Conservation (phyloP, 2,797 vertebrate species). For the Poeciliopsis infans region DNA sequence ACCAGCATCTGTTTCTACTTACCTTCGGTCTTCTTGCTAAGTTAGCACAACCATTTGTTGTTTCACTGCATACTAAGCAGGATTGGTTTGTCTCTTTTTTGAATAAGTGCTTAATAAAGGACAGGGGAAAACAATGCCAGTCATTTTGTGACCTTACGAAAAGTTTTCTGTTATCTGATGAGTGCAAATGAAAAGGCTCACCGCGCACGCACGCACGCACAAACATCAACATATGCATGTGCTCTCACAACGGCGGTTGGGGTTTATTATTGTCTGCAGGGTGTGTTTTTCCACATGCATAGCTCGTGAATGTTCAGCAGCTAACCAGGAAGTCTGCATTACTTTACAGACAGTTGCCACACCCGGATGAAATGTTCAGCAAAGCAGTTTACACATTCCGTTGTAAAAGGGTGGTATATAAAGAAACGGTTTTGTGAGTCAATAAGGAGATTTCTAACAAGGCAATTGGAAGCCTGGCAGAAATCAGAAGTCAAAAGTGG, state of each 20-base stretch:
- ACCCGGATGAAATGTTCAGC: constrained; percentile 8
- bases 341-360: constrained; percentile 1
- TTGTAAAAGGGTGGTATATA: not conserved
- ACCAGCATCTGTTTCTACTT: not conserved
- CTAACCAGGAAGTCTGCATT: constrained; percentile 6
- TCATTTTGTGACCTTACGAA: not conserved
- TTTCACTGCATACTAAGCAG: constrained; percentile 3
- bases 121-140: not conserved
- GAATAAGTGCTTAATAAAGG: not conserved
- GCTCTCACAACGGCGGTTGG: not conserved
- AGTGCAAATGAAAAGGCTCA: not conserved
- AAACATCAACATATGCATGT: not conserved
- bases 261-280: constrained; percentile 20
- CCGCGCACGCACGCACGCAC: not conserved
- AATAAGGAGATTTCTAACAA: constrained; percentile 3
- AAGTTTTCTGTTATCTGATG: not conserved
- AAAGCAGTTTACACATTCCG: constrained; percentile 4
- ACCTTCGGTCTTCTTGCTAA: not conserved
- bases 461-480: not conserved
- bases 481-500: not conserved
- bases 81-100: not conserved
- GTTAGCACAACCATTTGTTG: not conserved
- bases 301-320: constrained; percentile 13
- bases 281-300: constrained; percentile 4
- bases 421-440: constrained; percentile 3